Evolutionary conservation across 1,140 invertebrate species (phyloP).

Genomic region (Euwallacea fornicatus): DNA sequence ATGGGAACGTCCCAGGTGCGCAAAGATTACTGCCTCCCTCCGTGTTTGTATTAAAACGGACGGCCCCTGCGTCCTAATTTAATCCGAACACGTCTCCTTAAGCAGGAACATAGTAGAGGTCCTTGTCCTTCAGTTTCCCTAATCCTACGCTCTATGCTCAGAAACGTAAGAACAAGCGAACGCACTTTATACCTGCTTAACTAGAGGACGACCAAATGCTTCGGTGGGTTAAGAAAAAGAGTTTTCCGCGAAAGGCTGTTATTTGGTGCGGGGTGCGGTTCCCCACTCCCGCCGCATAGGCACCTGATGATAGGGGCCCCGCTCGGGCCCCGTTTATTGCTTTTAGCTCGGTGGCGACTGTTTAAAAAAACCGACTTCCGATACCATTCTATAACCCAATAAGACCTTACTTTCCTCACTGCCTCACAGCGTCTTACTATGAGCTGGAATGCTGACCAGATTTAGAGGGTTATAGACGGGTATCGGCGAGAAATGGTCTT

Average conservation of each 20-base stretch:
- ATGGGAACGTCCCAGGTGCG: conserved; percentile 11
- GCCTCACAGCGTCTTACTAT: conserved; percentile 2
- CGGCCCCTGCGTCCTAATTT: conserved; percentile 15
- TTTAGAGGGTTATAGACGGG: conserved; percentile 4
- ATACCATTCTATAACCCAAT: conserved; percentile 17
- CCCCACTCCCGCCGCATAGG: conserved; percentile 34
- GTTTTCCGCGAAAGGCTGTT: conserved; percentile 36
- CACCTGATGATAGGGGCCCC: conserved; percentile 25
- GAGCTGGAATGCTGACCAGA: conserved; percentile 8
- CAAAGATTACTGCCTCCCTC: conserved; percentile 30
- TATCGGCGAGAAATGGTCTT: conserved; percentile 15
- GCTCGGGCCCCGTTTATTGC: conserved; percentile 31
- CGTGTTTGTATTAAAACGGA: conserved; percentile 18
- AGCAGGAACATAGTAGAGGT: no score
- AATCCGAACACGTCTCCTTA: conserved; percentile 16
- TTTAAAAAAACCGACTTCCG: conserved; percentile 19
- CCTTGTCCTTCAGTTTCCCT: no score
- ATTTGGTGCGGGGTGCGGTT: conserved; percentile 34
- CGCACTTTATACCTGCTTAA: conserved; percentile 10
- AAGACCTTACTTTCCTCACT: not conserved
- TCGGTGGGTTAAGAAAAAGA: conserved; percentile 33
- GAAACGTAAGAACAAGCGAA: not conserved
- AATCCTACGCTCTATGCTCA: no score
- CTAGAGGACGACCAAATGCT: conserved; percentile 37
- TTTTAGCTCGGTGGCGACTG: conserved; percentile 34